Evolutionary conservation across 2,113 vertebrate genomes (phyloP).

Genomic region (Rynchops niger): DNA sequence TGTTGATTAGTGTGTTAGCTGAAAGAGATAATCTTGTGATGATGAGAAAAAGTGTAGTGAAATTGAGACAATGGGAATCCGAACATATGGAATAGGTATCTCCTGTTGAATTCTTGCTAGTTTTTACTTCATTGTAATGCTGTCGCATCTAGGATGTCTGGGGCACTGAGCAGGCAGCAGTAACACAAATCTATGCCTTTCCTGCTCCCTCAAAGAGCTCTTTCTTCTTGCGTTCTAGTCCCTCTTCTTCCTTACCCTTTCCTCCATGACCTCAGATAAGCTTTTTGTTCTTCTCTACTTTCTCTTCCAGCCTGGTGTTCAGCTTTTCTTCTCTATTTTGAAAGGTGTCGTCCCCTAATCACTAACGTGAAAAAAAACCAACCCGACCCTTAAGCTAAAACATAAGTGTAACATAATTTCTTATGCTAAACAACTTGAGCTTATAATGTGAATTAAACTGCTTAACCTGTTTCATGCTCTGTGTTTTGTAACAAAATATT

Average conservation of each 20-base stretch:
- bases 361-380: not conserved
- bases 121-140: not conserved
- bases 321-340: not conserved
- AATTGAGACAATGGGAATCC: not conserved
- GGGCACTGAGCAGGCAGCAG: not conserved
- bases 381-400: not conserved
- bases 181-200: not conserved
- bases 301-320: not conserved
- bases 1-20: not conserved
- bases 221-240: not conserved
- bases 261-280: not conserved
- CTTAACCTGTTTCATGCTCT: not conserved
- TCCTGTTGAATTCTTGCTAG: not conserved
- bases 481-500: not conserved
- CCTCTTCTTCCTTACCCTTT: not conserved
- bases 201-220: not conserved
- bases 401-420: not conserved
- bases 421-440: not conserved
- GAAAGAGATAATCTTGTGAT: not conserved
- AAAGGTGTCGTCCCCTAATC: not conserved
- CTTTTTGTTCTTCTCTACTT: not conserved
- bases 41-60: not conserved
- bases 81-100: not conserved
- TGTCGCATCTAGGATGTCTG: not conserved
- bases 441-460: not conserved